phyloP scores from a whole-genome alignment of 2,113 vertebrate genomes.

The Tachycineta bicolor region DNA sequence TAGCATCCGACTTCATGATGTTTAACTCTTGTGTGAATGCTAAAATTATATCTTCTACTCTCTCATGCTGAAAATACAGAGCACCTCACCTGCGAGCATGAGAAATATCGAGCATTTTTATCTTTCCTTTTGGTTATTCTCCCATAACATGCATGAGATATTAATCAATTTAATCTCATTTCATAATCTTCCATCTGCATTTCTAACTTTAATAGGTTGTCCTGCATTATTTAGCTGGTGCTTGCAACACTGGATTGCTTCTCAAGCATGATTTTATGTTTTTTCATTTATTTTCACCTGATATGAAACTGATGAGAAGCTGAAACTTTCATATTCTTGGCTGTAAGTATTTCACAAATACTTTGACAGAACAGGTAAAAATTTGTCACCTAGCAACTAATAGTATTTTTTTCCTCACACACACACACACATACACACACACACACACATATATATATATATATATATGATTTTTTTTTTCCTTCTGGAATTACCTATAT shows the following conservation, averaged over 20 bases:
- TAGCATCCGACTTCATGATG: not conserved
- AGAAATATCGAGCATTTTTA: not conserved
- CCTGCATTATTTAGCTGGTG: not conserved
- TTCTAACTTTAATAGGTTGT: not conserved
- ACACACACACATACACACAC: no score
- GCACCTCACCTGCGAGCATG: not conserved
- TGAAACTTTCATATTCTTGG: constrained; percentile 10
- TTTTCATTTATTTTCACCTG: not conserved
- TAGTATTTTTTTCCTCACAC: not conserved
- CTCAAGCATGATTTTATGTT: not conserved
- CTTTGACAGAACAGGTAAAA: constrained; percentile 22
- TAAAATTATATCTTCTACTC: not conserved
- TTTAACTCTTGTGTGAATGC: not conserved
- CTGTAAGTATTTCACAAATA: constrained; percentile 46
- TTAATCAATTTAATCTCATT: constrained; percentile 6
- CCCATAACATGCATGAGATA: not conserved
- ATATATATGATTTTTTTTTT: not conserved
- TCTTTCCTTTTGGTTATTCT: not conserved
- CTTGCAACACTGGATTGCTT: not conserved
- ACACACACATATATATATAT: no score
- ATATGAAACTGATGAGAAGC: not conserved
- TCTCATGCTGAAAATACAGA: not conserved
- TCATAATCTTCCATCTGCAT: not conserved
- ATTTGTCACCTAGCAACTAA: constrained; percentile 56
- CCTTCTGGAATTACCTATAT: not conserved